phyloP scores from a whole-genome alignment of 2,113 vertebrate species.

The Montifringilla adamsi region DNA sequence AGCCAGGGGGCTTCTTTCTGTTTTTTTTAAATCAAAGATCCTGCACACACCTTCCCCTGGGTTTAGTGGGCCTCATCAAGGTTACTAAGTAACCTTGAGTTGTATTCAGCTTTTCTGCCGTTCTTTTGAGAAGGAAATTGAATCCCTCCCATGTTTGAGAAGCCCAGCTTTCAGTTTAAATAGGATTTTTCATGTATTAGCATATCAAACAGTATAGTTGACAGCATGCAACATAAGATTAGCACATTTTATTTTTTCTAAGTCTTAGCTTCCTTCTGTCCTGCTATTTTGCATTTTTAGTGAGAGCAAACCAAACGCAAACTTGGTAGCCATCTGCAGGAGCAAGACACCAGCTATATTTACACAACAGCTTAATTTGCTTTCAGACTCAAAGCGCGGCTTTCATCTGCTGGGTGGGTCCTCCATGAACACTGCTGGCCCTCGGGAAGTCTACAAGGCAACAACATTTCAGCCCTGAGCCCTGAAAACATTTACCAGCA shows the following conservation, averaged over 20 bases:
- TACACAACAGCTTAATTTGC: neutral
- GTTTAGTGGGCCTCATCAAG: neutral
- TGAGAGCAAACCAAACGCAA: neutral
- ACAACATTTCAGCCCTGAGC: neutral
- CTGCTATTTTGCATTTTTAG: neutral
- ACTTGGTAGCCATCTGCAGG: neutral
- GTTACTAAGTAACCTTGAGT: conserved; percentile 18
- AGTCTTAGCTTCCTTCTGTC: neutral
- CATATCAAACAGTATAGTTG: conserved; percentile 16
- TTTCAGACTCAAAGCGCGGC: neutral
- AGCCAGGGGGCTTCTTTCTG: neutral
- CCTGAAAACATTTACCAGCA: neutral
- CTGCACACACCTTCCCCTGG: neutral
- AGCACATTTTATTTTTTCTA: neutral
- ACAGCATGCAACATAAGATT: neutral
- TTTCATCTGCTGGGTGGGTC: neutral
- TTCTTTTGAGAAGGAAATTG: neutral
- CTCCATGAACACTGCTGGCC: neutral
- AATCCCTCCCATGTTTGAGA: neutral
- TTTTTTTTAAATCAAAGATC: neutral
- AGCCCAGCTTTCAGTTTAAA: conserved; percentile 10
- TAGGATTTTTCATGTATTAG: conserved; percentile 40
- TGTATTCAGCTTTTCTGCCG: neutral
- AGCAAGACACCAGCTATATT: neutral
- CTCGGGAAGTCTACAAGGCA: neutral